Evolutionary conservation across 1,140 invertebrate species (phyloP), one percentile per base, ranked within the genome.

Genomic region (Drosophila tsacasi): DNA sequence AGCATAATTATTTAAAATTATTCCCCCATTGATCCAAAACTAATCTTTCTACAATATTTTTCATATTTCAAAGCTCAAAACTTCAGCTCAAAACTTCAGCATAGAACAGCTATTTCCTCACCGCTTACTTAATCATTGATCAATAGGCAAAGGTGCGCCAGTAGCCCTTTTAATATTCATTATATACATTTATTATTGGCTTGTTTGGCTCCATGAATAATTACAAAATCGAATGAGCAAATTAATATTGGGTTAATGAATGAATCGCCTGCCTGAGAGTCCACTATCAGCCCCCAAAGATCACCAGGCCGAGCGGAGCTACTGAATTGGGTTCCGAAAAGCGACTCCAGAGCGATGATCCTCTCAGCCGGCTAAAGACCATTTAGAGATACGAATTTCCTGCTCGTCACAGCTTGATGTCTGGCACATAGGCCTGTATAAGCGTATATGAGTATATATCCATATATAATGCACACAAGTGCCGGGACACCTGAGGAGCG

Each of bases 391-490:
- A 55, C 32, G 25, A 30, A 42, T 67, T 80, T 81, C 61, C 65
- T 64, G 77, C 72, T 83, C 69, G 80, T 66, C 85, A 81, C 81
- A 89, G 81, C 81, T 90, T 79, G 85, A 89, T 67, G 81, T 89
- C 78, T 76, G 52, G 12, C 17, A 19, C n/a, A 52, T 58, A 57
- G 66, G 58, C 32, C 19, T 58, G n/a, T n/a, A n/a, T n/a, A n/a
- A n/a, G n/a, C n/a, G n/a, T 49, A 57, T 32, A 25, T 68, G 13
- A 39, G 39, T 40, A 37, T 63, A 55, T 61, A 62, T 49, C 39
- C 17, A 78, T 63, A 75, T 39, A 81, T 75, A 78, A 60, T 66
- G 65, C 49, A 50, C 46, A 69, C 67, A 79, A 75, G 66, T 76
- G 65, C 40, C 76, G 49, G 58, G 61, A 69, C 79, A 82, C 83